These are phyloP conservation scores for Macrocentrus cingulum DNA, from an alignment of 1,140 invertebrate species.

Conservation along the genomic window DNA sequence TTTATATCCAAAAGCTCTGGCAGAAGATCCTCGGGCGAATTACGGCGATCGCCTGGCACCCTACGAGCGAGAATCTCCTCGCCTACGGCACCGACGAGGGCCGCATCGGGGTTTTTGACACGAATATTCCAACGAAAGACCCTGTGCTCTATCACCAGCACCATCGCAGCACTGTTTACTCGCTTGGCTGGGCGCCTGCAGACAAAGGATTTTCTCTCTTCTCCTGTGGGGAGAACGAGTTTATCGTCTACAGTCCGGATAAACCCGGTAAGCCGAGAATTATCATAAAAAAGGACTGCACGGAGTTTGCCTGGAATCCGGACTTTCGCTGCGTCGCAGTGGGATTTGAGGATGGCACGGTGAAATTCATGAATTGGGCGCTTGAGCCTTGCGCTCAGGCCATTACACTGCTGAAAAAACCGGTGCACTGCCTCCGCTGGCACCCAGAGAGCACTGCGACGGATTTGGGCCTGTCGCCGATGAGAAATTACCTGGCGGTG, in stretches of 20 bases:
- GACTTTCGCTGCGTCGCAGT: slow-evolving; percentile 63
- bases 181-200: slow-evolving; percentile 55
- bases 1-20: slow-evolving; percentile 63
- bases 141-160: slow-evolving; percentile 51
- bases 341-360: slow-evolving; percentile 64
- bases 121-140: slow-evolving; percentile 44
- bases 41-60: slow-evolving; percentile 74
- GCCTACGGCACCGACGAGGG: slow-evolving; percentile 79
- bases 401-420: slow-evolving; percentile 56
- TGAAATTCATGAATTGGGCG: slow-evolving; percentile 43
- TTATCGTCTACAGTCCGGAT: slow-evolving; percentile 56
- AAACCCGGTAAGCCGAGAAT: slow-evolving; percentile 41
- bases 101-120: slow-evolving; percentile 62
- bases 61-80: slow-evolving; percentile 69
- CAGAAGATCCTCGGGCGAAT: slow-evolving; percentile 76
- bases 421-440: slow-evolving; percentile 68
- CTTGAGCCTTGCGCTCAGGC: slow-evolving; percentile 32
- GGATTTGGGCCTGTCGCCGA: slow-evolving; percentile 60
- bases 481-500: slow-evolving; percentile 67
- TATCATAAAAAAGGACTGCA: slow-evolving; percentile 46
- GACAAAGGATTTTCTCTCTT: slow-evolving; percentile 52
- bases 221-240: slow-evolving; percentile 56
- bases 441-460: slow-evolving; percentile 68
- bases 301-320: slow-evolving; percentile 67
- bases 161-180: slow-evolving; percentile 49